phyloP scores from a whole-genome alignment of 2,888 invertebrate genomes.

The Seira ritae region DNA sequence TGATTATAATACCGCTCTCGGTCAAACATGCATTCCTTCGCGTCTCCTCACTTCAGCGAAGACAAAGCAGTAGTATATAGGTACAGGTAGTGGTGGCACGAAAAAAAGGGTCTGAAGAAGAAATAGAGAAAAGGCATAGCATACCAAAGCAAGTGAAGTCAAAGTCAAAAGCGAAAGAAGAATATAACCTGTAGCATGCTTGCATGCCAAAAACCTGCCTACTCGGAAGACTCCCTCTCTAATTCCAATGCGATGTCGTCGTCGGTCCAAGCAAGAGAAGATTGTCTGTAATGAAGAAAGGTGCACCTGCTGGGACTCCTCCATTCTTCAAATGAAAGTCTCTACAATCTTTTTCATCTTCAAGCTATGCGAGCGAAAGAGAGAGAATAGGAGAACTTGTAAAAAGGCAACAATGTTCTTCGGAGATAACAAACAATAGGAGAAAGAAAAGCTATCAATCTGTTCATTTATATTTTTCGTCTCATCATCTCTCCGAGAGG shows the following conservation, averaged over 20 bases:
- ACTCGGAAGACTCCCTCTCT: slow-evolving; percentile 35
- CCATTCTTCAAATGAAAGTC: slow-evolving; percentile 44
- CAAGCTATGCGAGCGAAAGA: slow-evolving; percentile 31
- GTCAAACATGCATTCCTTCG: slow-evolving; percentile 68
- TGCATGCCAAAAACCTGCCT: slow-evolving; percentile 38
- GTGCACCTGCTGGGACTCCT: slow-evolving; percentile 64
- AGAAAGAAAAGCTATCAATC: slow-evolving; percentile 43
- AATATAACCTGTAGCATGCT: slow-evolving; percentile 16
- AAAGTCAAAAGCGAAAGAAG: neutral
- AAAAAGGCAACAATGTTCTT: slow-evolving; percentile 4
- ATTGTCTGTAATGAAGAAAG: slow-evolving; percentile 63
- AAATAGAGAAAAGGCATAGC: slow-evolving; percentile 1
- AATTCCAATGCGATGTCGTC: slow-evolving; percentile 63
- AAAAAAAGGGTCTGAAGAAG: neutral
- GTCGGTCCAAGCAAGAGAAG: slow-evolving; percentile 44
- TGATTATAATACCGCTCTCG: slow-evolving; percentile 66
- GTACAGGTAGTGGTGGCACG: neutral
- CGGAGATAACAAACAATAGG: slow-evolving; percentile 7
- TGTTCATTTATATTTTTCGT: slow-evolving; percentile 27
- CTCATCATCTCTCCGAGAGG: neutral
- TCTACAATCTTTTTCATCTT: slow-evolving; percentile 37
- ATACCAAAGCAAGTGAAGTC: neutral
- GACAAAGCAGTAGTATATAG: neutral
- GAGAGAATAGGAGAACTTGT: neutral
- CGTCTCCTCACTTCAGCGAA: slow-evolving; percentile 40